Evolutionary conservation across 2,797 vertebrate genomes (phyloP).

Genomic region (Muraenolepis orangiensis): DNA sequence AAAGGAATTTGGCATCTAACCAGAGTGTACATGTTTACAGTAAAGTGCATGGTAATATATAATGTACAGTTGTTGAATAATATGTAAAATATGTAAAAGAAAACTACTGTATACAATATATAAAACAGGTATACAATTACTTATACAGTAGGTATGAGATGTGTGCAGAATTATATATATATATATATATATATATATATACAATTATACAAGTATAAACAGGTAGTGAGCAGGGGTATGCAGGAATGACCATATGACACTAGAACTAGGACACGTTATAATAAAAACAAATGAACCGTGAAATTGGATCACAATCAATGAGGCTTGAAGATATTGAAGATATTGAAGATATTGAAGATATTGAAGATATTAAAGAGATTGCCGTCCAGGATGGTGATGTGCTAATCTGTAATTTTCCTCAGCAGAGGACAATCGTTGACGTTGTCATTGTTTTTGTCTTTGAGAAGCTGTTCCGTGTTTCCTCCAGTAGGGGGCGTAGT

Average conservation of each 20-base stretch:
- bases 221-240: too few species aligned
- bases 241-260: neutral
- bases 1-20: too few species aligned
- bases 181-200: too few species aligned
- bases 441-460: neutral
- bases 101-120: too few species aligned
- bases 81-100: too few species aligned
- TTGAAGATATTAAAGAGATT: neutral
- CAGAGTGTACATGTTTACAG: too few species aligned
- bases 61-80: too few species aligned
- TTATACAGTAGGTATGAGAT: too few species aligned
- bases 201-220: too few species aligned
- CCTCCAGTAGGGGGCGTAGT: neutral
- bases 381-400: neutral
- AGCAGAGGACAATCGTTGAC: neutral
- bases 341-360: neutral
- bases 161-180: too few species aligned
- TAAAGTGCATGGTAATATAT: too few species aligned
- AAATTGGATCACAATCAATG: neutral
- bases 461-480: neutral
- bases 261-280: neutral
- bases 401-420: neutral
- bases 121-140: too few species aligned
- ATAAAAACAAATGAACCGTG: neutral
- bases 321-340: neutral